Evolutionary conservation across 2,113 vertebrate genomes (phyloP), one percentile per base, ranked within the genome.

Genomic region (Oxyruncus cristatus): DNA sequence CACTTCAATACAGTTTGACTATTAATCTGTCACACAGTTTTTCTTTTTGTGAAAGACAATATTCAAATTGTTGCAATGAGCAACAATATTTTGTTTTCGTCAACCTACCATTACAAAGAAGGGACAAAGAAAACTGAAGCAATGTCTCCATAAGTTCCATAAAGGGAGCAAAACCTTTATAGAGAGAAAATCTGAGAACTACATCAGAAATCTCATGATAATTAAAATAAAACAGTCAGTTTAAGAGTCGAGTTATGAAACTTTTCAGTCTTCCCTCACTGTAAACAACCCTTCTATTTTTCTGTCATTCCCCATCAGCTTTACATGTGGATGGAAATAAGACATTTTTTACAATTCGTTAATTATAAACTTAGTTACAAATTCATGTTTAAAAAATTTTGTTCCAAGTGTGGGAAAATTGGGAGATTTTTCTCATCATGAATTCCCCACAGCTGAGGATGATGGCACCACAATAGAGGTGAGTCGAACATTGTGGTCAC

Each of bases 401-500:
- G 5, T 37, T 47, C 0, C 0, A 76, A 84, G 66, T 2, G 0
- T 44, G 39, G 46, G 66, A 68, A 72, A 92, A 61, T 5, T 11
- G 11, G 10, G n/a, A 74, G 8, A 42, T 26, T 55, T 53, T 52
- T 63, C 3, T 72, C 5, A 1, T 41, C 8, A 23, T 61, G 10
- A 44, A 35, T 39, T 55, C 19, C 33, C 39, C 28, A 23, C 8
- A 74, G 15, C 8, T 56, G 67, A 76, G 19, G 30, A 37, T 28
- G n/a, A 23, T 32, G 65, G 23, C 18, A 56, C 28, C 16, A 41
- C 32, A 61, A 61, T 2, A 66, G 32, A 30, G 8, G 8, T 46
- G 41, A 81, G 37, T 50, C 46, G 44, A 42, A 59, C 17, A 32
- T 42, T 65, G 39, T 55, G 62, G 33, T 11, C 2, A 0, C 50